Base-by-base conservation (phyloP, 2,888 invertebrate species). In the Anthophora plumipes region DNA sequence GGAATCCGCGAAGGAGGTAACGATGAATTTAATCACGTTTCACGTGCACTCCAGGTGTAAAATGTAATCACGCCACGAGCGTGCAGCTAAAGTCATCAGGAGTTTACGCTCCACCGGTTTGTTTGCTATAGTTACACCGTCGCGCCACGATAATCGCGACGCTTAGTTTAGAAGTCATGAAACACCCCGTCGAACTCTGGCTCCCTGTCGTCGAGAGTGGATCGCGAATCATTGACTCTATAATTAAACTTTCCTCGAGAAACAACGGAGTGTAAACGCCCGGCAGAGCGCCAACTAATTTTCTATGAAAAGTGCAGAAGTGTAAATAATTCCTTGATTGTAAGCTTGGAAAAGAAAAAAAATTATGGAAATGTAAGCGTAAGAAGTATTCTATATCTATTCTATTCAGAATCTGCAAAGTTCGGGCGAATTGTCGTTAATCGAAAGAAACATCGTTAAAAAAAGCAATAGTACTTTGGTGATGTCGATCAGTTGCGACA, bases 21-120 rank as follows among this genome's bases (percentile, higher is more conserved):
- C 76, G 77, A 78, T 74, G 74, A 76, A 88, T 88, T 88, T 86
- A 87, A 88, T 88, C 85, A 72, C 57, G 73, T 67, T 79, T 70
- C 75, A 64, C 64, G 82, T 76, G 55, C 48, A 74, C 75, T 57
- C 72, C 75, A 72, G 50, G 75, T 84, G 83, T 77, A 79, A 79
- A 69, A 70, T 76, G 82, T 86, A 84, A 85, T 78, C 71, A 75
- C 50, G 69, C 55, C 55, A 14, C 52, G 68, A 69, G 57, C 68
- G 71, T 48, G 57, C 61, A 68, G 57, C 76, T 59, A 73, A 82
- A 83, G 80, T 83, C 80, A 70, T 80, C 80, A 43, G 54, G 67
- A 84, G 80, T 86, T 88, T 86, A 74, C 77, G 78, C 88, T 79
- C 60, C 64, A 54, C 57, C 73, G 82, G 75, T 79, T 86, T 71